Evolutionary conservation across 2,888 invertebrate genomes (phyloP).

Genomic region (Lottia scabra): DNA sequence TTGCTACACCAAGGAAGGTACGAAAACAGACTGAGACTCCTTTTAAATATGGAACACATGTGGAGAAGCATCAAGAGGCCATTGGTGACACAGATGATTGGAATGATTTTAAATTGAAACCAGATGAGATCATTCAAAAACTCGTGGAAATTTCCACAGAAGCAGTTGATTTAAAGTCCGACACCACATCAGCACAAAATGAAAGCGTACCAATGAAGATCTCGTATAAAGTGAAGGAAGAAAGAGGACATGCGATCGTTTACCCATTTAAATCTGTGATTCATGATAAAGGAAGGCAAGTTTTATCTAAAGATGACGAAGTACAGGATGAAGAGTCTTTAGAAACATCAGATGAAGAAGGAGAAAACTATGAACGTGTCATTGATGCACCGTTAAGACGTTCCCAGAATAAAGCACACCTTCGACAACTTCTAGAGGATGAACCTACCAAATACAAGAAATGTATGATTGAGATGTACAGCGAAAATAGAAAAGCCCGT

Average conservation of each 20-base stretch:
- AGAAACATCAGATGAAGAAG: constrained; percentile 28
- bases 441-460: constrained; percentile 48
- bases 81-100: constrained; percentile 37
- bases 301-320: constrained; percentile 24
- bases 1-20: neutral
- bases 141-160: constrained; percentile 34
- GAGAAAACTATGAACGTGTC: neutral
- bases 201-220: constrained; percentile 22
- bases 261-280: constrained; percentile 19
- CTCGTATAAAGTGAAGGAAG: constrained; percentile 39
- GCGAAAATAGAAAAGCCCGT: constrained; percentile 7
- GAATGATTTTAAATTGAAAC: constrained; percentile 39
- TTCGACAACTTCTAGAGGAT: constrained; percentile 33
- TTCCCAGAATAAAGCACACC: constrained; percentile 27
- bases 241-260: constrained; percentile 46
- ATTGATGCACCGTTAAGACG: neutral
- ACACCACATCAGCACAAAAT: neutral
- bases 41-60: neutral
- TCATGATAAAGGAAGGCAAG: constrained; percentile 13
- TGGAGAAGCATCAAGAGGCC: neutral
- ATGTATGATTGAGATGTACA: constrained; percentile 41
- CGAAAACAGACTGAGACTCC: neutral
- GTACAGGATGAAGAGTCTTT: constrained; percentile 28
- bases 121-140: constrained; percentile 53
- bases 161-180: neutral